phyloP scores from a whole-genome alignment of 1,140 invertebrate genomes.

The Pygmarrhopalites habei region DNA sequence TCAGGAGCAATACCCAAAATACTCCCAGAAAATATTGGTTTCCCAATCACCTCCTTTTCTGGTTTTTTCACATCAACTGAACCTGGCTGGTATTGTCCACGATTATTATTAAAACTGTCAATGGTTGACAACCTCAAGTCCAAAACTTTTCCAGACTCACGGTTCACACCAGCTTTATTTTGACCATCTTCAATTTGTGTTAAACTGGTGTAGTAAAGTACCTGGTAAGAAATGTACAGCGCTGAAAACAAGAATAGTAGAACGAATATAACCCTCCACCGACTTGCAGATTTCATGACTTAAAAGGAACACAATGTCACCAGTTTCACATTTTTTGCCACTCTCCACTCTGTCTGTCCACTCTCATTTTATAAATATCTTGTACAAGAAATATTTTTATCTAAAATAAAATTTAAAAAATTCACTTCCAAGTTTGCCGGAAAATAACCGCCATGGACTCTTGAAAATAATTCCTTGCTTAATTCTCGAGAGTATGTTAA shows the following conservation, averaged over 20 bases:
- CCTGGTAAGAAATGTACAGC: constrained; percentile 33
- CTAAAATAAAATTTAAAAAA: too few relatives aligned
- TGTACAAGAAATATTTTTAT: too few relatives aligned
- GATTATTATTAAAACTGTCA: too few relatives aligned
- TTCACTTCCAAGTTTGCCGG: too few relatives aligned
- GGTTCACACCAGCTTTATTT: background rate
- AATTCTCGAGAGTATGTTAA: too few relatives aligned
- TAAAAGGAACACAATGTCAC: too few relatives aligned
- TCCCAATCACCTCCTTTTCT: constrained; percentile 5
- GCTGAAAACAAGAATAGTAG: constrained; percentile 25
- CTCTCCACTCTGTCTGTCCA: too few relatives aligned
- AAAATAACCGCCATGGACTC: too few relatives aligned
- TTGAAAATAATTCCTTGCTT: too few relatives aligned
- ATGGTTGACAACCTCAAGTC: background rate
- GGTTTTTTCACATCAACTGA: background rate
- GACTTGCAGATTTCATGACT: constrained; percentile 15
- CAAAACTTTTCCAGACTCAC: background rate
- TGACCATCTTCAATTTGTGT: constrained; percentile 26
- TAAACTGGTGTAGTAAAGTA: constrained; percentile 28
- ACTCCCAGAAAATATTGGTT: constrained; percentile 12
- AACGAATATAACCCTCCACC: constrained; percentile 24
- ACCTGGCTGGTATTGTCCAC: too few relatives aligned
- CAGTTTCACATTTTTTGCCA: too few relatives aligned
- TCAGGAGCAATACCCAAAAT: constrained; percentile 28
- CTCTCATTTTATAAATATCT: too few relatives aligned